These are phyloP conservation scores for Pseudotriccus pelzelni DNA, from an alignment of 2,797 vertebrate genomes.

Conservation along the genomic window DNA sequence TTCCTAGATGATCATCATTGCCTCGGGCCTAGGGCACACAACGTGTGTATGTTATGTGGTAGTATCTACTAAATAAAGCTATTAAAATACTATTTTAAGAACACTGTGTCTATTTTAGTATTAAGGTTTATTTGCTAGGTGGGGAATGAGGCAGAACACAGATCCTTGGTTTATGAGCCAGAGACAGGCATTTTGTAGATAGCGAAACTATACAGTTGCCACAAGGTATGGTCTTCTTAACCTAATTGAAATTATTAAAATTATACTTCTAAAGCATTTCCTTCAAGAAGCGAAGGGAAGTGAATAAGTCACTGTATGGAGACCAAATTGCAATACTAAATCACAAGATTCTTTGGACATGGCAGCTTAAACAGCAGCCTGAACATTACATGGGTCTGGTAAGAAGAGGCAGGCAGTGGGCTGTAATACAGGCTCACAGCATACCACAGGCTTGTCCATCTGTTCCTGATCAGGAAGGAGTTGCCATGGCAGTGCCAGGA, in stretches of 20 bases:
- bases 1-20: background rate
- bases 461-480: background rate
- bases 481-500: background rate
- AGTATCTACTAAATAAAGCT: slow-evolving; percentile 41
- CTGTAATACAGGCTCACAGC: background rate
- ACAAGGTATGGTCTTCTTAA: background rate
- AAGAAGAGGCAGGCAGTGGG: background rate
- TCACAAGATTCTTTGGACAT: background rate
- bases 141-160: background rate
- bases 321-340: background rate
- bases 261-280: background rate
- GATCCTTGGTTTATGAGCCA: background rate
- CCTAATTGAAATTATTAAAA: background rate
- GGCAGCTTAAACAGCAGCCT: background rate
- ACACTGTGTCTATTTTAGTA: background rate
- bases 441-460: background rate
- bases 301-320: background rate
- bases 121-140: background rate
- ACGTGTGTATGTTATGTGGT: background rate
- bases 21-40: background rate
- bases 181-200: background rate
- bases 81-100: background rate
- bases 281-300: background rate
- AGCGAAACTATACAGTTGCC: background rate
- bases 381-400: accelerated